Conservation (phyloP, 2,888 invertebrate genomes). For the Lasioglossum villosulum region DNA sequence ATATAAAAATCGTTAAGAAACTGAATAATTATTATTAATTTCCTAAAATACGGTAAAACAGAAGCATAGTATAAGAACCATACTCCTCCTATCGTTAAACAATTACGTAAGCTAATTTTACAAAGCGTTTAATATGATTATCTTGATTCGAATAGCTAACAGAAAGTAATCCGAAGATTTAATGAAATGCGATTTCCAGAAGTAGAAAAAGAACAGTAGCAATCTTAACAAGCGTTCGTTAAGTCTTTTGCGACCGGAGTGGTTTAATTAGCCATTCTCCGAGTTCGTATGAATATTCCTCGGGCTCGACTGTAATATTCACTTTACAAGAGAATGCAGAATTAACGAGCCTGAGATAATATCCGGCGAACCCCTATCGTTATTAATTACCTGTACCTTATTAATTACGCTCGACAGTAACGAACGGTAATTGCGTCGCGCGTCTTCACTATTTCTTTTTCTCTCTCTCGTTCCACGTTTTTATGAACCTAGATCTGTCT, state of each 20-base stretch:
- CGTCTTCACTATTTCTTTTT: not conserved
- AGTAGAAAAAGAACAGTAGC: not conserved
- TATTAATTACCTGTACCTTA: not conserved
- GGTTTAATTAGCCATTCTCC: not conserved
- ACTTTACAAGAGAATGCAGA: not conserved
- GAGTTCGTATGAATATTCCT: not conserved
- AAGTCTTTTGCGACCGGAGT: not conserved
- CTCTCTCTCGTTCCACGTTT: not conserved
- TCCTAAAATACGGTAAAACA: too few relatives aligned
- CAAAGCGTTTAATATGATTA: not conserved
- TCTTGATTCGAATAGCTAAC: not conserved
- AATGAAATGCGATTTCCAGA: not conserved
- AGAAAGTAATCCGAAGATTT: not conserved
- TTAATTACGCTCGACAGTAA: not conserved
- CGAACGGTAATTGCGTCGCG: constrained; percentile 20
- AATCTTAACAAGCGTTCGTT: not conserved
- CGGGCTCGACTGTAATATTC: not conserved
- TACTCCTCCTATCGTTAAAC: not conserved
- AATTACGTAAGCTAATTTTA: not conserved
- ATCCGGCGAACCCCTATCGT: not conserved
- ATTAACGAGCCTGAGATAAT: not conserved
- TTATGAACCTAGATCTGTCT: not conserved
- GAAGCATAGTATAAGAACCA: too few relatives aligned
- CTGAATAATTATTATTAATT: not conserved
- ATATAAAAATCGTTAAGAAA: too few relatives aligned